A percentile compares a stretch with the other conserved stretches of the same genome.
phyloP scores from a whole-genome alignment of 2,888 invertebrate species.

The Halictus ligatus region DNA sequence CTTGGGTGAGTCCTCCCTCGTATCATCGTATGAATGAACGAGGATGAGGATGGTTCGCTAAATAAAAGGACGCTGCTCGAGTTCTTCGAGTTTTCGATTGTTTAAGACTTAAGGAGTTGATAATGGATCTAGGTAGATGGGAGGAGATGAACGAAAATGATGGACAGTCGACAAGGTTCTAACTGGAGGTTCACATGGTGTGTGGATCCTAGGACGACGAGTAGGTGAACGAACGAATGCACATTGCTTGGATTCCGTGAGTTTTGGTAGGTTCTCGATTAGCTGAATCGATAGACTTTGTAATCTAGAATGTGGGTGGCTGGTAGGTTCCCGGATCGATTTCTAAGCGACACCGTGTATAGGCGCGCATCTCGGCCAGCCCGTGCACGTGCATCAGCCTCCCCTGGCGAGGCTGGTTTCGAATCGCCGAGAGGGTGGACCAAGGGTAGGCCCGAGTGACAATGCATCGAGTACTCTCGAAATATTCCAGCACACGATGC shows the following conservation, averaged over 20 bases:
- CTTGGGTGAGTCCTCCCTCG: not conserved
- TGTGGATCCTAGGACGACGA: not conserved
- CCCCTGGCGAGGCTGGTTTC: constrained; percentile 62
- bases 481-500: constrained; percentile 71
- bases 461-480: constrained; percentile 76
- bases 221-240: not conserved
- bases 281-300: constrained; percentile 7
- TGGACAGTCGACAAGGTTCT: too few relatives aligned
- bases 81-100: not conserved
- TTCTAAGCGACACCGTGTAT: constrained; percentile 61
- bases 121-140: not conserved
- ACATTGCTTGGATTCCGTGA: not conserved
- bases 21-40: not conserved
- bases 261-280: not conserved
- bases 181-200: too few relatives aligned
- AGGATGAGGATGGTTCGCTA: not conserved
- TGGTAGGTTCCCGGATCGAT: constrained; percentile 15
- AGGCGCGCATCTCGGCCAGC: constrained; percentile 55
- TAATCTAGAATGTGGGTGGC: not conserved
- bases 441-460: constrained; percentile 71
- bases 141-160: too few relatives aligned
- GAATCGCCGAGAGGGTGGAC: constrained; percentile 70
- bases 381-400: constrained; percentile 65
- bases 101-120: not conserved
- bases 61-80: not conserved